phyloP scores from a whole-genome alignment of 1,140 invertebrate species.

The Cylas formicarius region DNA sequence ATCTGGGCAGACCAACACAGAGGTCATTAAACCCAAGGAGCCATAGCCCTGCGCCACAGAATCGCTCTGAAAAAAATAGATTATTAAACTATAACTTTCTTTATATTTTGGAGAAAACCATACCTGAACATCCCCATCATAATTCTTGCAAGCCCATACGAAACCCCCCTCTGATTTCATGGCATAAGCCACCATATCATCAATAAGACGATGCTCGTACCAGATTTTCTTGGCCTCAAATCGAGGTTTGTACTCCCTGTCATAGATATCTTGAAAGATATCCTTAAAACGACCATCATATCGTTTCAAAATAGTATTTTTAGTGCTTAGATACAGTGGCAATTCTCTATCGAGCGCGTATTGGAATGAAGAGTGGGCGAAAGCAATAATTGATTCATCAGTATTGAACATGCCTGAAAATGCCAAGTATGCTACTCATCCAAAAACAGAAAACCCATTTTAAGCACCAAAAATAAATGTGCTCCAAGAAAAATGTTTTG shows the following conservation, averaged over 20 bases:
- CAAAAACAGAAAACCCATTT: too few species aligned
- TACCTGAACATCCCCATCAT: conserved; percentile 94
- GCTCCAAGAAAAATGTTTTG: too few species aligned
- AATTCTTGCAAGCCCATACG: conserved; percentile 99
- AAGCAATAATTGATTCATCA: conserved; percentile 82
- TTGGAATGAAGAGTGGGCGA: conserved; percentile 91
- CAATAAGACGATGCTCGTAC: conserved; percentile 97
- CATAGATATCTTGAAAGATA: conserved; percentile 95
- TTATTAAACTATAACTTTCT: background rate
- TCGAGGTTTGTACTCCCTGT: conserved; percentile 76
- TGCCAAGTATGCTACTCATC: too few species aligned
- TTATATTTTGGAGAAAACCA: background rate
- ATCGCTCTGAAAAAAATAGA: conserved; percentile 62
- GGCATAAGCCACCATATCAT: conserved; percentile 98
- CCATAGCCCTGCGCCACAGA: conserved; percentile 87
- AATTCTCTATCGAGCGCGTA: conserved; percentile 80
- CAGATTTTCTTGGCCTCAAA: conserved; percentile 84
- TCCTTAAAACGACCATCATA: conserved; percentile 99
- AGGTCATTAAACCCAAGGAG: conserved; percentile 93
- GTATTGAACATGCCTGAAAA: conserved; percentile 83
- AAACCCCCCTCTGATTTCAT: conserved; percentile 98
- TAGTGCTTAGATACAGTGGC: conserved; percentile 94
- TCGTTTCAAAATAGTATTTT: conserved; percentile 97
- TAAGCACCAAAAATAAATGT: too few species aligned
- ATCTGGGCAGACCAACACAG: conserved; percentile 89